These are phyloP conservation scores for Leiothrix lutea DNA, from an alignment of 2,113 vertebrate genomes.

Conservation along the genomic window DNA sequence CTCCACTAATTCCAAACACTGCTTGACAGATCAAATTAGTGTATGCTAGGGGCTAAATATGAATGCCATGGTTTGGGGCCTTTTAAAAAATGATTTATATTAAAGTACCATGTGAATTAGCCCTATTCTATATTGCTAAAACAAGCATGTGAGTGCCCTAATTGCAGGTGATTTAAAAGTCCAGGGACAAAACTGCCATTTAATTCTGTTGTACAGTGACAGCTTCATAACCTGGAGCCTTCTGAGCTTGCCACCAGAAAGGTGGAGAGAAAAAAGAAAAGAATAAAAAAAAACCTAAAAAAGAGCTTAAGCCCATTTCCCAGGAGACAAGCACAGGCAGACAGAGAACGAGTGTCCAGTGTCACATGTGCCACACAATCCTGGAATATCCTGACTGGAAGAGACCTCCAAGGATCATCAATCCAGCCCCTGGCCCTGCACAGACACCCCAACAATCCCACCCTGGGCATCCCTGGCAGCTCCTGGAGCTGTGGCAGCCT, in stretches of 20 bases:
- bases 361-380: background rate
- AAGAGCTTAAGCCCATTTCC: background rate
- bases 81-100: background rate
- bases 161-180: background rate
- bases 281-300: accelerated
- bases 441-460: background rate
- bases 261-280: background rate
- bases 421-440: accelerated
- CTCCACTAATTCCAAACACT: background rate
- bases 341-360: background rate
- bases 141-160: background rate
- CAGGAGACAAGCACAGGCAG: background rate
- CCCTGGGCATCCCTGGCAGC: background rate
- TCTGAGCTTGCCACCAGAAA: background rate
- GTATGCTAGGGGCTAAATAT: background rate
- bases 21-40: background rate
- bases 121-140: background rate
- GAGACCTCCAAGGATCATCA: accelerated
- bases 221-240: background rate
- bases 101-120: background rate
- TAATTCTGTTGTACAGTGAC: background rate
- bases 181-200: background rate
- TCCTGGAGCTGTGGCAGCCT: background rate
- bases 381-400: background rate
- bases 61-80: background rate